phyloP scores from a whole-genome alignment of 2,797 vertebrate species.

The Sebastes flavidus region DNA sequence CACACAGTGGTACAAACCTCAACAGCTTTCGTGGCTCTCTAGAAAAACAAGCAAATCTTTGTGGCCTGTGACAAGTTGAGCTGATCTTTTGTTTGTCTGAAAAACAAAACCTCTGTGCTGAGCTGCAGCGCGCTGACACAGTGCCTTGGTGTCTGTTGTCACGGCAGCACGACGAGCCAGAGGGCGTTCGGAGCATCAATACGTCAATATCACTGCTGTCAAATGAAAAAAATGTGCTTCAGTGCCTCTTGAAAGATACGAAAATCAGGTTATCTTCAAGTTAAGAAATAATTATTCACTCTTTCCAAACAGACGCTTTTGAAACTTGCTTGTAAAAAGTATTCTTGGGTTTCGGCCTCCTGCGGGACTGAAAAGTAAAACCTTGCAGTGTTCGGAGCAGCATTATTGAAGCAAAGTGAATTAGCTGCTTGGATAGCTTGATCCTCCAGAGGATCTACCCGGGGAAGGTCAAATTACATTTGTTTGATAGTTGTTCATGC shows the following conservation, averaged over 20 bases:
- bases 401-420: slow-evolving; percentile 50
- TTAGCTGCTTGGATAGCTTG: slow-evolving; percentile 52
- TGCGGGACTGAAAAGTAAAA: slow-evolving; percentile 23
- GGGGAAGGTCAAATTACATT: slow-evolving; percentile 64
- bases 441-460: slow-evolving; percentile 53
- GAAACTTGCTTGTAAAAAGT: neutral
- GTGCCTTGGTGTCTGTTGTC: slow-evolving; percentile 48
- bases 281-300: neutral
- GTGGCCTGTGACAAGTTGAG: slow-evolving; percentile 39
- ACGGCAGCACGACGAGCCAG: slow-evolving; percentile 12
- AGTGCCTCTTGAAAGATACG: neutral
- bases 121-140: slow-evolving; percentile 49
- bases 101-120: slow-evolving; percentile 59
- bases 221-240: slow-evolving; percentile 5
- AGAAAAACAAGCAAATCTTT: slow-evolving; percentile 50
- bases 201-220: neutral
- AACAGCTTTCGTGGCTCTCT: slow-evolving; percentile 7
- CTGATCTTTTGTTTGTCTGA: slow-evolving; percentile 63
- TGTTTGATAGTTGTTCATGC: slow-evolving; percentile 63
- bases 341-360: slow-evolving; percentile 21
- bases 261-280: neutral
- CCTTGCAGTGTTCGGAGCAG: slow-evolving; percentile 7
- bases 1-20: neutral
- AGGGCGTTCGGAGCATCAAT: slow-evolving; percentile 20
- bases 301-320: neutral